Conservation (phyloP, 2,797 vertebrate genomes). For the Spinibarbus caldwelli region DNA sequence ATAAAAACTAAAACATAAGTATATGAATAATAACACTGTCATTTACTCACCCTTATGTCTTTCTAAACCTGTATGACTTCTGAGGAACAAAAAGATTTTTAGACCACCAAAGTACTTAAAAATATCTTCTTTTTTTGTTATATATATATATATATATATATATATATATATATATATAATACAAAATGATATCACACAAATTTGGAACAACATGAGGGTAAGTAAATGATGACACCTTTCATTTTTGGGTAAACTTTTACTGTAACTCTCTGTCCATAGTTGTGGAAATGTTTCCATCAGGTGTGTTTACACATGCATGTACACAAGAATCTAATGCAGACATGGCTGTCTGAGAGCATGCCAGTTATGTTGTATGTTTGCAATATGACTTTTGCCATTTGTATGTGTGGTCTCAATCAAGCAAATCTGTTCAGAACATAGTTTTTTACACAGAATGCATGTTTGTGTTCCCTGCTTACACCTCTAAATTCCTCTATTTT, state of each 20-base stretch:
- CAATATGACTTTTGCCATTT: constrained; percentile 58
- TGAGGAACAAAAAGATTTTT: background rate
- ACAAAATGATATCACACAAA: background rate
- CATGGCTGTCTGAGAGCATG: constrained; percentile 27
- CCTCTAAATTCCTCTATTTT: constrained; percentile 18
- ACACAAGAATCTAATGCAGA: constrained; percentile 50
- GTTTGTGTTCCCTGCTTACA: constrained; percentile 8
- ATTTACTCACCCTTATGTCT: background rate
- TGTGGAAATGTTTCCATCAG: constrained; percentile 12
- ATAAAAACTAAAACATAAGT: background rate
- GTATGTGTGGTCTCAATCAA: constrained; percentile 63
- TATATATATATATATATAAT: too few species aligned
- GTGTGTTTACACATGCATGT: background rate
- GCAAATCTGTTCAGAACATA: background rate
- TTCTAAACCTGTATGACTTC: too few species aligned
- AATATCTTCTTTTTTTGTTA: background rate
- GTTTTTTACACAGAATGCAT: background rate
- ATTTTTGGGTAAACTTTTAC: background rate
- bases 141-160: too few species aligned
- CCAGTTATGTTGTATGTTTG: constrained; percentile 40
- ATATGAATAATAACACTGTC: background rate
- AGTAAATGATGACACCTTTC: background rate
- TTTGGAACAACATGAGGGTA: background rate
- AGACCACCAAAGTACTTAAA: background rate
- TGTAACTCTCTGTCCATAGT: background rate